phyloP scores from a whole-genome alignment of 2,113 vertebrate genomes.

The Xiphorhynchus elegans region DNA sequence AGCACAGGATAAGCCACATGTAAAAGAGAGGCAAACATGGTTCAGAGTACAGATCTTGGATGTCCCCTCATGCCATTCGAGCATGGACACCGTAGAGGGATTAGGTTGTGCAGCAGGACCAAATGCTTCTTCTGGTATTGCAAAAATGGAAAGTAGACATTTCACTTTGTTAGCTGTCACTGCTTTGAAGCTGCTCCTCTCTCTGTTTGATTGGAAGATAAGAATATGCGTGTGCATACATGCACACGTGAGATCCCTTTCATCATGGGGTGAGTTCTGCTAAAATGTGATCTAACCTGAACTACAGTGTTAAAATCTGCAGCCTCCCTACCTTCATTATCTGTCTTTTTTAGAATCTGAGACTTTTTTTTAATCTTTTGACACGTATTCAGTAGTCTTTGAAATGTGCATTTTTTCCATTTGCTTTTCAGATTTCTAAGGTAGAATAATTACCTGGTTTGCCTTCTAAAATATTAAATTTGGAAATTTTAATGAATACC shows the following conservation, averaged over 20 bases:
- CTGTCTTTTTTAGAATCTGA: neutral
- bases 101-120: neutral
- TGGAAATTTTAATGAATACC: constrained; percentile 27
- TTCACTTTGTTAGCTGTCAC: neutral
- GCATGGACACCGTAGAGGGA: neutral
- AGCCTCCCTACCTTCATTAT: neutral
- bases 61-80: neutral
- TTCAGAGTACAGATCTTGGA: neutral
- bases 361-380: neutral
- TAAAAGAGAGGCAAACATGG: neutral
- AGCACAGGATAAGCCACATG: neutral
- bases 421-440: constrained; percentile 11
- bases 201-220: neutral
- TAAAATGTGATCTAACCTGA: constrained; percentile 22
- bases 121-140: neutral
- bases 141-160: neutral
- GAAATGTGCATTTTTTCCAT: neutral
- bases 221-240: neutral
- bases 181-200: neutral
- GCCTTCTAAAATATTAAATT: constrained; percentile 15
- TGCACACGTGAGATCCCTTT: neutral
- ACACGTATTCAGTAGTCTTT: neutral
- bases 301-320: neutral
- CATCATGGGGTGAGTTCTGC: neutral
- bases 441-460: constrained; percentile 30